Evolutionary conservation across 2,888 invertebrate genomes (phyloP).

Genomic region (Bellardia pandia): DNA sequence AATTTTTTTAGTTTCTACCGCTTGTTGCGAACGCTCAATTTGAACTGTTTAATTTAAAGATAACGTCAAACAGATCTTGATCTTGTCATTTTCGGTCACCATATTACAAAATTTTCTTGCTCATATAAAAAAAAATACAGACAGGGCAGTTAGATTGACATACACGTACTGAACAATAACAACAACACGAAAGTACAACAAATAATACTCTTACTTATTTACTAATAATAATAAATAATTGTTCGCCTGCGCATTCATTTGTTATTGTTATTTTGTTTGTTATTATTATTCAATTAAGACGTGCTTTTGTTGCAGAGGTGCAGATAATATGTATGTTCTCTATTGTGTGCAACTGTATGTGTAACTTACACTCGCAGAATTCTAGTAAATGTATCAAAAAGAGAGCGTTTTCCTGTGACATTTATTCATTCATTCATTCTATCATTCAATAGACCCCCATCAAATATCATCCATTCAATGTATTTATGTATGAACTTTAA

Average conservation of each 20-base stretch:
- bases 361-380: constrained; percentile 6
- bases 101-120: constrained; percentile 33
- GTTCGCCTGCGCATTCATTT: constrained; percentile 78
- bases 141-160: constrained; percentile 10
- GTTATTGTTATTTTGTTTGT: constrained; percentile 75
- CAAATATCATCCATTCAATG: neutral
- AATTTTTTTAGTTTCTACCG: constrained; percentile 45
- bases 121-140: constrained; percentile 50
- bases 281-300: constrained; percentile 76
- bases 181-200: constrained; percentile 25
- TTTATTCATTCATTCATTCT: constrained; percentile 29
- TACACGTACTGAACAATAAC: constrained; percentile 21
- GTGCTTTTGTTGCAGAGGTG: constrained; percentile 80
- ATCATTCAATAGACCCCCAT: constrained; percentile 55
- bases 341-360: constrained; percentile 34
- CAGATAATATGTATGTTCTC: constrained; percentile 77
- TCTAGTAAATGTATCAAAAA: neutral
- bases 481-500: neutral
- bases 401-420: constrained; percentile 52
- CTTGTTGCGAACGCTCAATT: constrained; percentile 63
- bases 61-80: constrained; percentile 72
- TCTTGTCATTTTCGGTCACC: constrained; percentile 72
- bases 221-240: constrained; percentile 74
- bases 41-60: constrained; percentile 71
- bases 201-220: constrained; percentile 42